Percentiles rank a stretch among this genome's conserved stretches.
phyloP scores from a whole-genome alignment of 1,140 invertebrate genomes.

The Platyscapa corneri region DNA sequence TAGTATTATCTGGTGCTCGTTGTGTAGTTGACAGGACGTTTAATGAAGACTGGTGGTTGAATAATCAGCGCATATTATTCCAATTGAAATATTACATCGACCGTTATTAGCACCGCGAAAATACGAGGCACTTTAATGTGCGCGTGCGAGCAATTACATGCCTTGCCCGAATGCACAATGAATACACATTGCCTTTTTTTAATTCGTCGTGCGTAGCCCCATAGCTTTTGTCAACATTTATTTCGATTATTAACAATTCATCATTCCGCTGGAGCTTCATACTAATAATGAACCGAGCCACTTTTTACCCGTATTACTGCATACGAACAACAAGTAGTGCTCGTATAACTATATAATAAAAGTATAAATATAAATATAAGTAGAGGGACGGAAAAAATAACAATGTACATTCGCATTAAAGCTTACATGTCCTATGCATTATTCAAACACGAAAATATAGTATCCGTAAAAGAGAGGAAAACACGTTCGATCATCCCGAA shows the following conservation, averaged over 20 bases:
- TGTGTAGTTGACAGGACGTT: conserved; percentile 20
- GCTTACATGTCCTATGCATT: conserved; percentile 12
- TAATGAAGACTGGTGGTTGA: conserved; percentile 43
- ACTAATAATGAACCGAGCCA: background rate
- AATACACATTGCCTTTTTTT: conserved; percentile 30
- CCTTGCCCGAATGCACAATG: background rate
- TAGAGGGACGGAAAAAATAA: background rate
- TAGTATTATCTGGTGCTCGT: background rate
- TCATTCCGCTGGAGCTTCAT: background rate
- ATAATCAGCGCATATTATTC: conserved; percentile 48
- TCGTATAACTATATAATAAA: background rate
- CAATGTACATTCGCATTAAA: background rate
- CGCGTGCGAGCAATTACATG: conserved; percentile 13
- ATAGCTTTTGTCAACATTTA: conserved; percentile 25
- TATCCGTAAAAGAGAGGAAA: conserved; percentile 1
- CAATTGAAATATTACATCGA: conserved; percentile 50
- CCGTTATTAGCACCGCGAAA: conserved; percentile 35
- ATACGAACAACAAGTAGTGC: background rate
- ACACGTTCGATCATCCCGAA: conserved; percentile 8
- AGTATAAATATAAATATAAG: background rate
- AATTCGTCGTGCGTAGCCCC: background rate
- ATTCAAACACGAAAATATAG: conserved; percentile 18
- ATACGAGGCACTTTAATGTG: conserved; percentile 12
- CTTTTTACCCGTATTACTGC: background rate
- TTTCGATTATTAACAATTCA: conserved; percentile 46